Evolutionary conservation across 1,140 invertebrate species (phyloP), one percentile per base, ranked within the genome.

Genomic region (Cherax destructor): DNA sequence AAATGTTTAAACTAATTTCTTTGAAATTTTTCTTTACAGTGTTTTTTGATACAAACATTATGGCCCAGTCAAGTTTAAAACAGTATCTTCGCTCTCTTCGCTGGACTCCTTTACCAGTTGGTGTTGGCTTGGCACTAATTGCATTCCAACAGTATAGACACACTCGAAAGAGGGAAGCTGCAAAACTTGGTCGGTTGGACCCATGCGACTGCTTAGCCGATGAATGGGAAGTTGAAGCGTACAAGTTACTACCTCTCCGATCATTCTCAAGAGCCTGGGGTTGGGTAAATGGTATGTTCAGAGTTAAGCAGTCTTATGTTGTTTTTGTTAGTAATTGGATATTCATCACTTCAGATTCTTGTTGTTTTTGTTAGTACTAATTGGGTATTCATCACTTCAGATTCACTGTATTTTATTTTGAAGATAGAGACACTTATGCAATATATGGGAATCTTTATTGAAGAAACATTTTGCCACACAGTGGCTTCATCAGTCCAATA

Each of bases 71-170:
- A 50, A 89, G 87, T 56, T 83, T 93, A 52, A 92, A 83, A 61
- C 86, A 90, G 7, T 94, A 94, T 86, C 50, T 94, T 5, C 92
- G 93, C 74, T 92, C 94, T n/a, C 88, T 95, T 13, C 93, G 94
- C 91, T 95, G 94, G 94, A 94, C 93, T 21, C 94, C 94, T 4
- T 93, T 95, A 72, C 94, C 94, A 6, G 47, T 95, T 16, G 93
- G 94, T 56, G 88, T 95, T 16, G 94, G 94, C 47, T 93, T 94
- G 88, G 93, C 93, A 59, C 93, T 94, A 41, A 93, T 95, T 65
- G 93, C 94, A 18, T 94, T 94, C 86, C 94, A 94, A 72, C 94
- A 94, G 81, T 94, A 94, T 88, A 87, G 94, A 69, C 93, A 94
- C 88, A 93, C 86, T 56, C 83, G 86, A 11, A 91, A 89, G 69